These are phyloP conservation scores for Montifringilla adamsi DNA, from an alignment of 2,113 vertebrate genomes.

Conservation along the genomic window DNA sequence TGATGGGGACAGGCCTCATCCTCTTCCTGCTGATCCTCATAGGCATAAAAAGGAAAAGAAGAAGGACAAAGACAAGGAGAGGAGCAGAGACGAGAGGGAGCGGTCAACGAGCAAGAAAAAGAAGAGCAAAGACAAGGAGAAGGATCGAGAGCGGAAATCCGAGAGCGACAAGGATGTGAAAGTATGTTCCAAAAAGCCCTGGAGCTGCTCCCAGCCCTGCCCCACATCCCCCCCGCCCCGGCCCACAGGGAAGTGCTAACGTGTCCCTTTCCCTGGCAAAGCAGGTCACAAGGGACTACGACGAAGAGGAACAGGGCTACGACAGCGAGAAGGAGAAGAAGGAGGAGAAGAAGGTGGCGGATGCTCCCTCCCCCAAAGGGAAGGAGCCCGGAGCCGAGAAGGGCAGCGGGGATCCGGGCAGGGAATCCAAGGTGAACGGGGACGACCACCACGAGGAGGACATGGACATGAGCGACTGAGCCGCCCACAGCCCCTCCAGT, in stretches of 20 bases:
- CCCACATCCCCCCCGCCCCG: fast-evolving
- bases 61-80: conserved; percentile 94
- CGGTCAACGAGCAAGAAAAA: conserved; percentile 92
- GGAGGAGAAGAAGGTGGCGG: not conserved
- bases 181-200: conserved; percentile 72
- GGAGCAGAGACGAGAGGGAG: conserved; percentile 86
- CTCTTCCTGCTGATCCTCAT: not conserved
- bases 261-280: conserved; percentile 58
- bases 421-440: conserved; percentile 92
- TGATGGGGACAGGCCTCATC: not conserved
- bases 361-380: not conserved
- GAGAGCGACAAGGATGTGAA: conserved; percentile 96
- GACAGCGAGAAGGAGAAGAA: conserved; percentile 76
- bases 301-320: conserved; percentile 97
- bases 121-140: conserved; percentile 94
- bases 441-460: conserved; percentile 96
- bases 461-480: conserved; percentile 98
- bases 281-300: conserved; percentile 97
- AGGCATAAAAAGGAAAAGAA: conserved; percentile 99
- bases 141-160: conserved; percentile 88
- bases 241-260: not conserved
- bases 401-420: not conserved
- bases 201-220: not conserved
- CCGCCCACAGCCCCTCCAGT: not conserved
- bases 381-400: not conserved